phyloP scores from a whole-genome alignment of 2,113 vertebrate genomes.

The Ariopsis seemanni region DNA sequence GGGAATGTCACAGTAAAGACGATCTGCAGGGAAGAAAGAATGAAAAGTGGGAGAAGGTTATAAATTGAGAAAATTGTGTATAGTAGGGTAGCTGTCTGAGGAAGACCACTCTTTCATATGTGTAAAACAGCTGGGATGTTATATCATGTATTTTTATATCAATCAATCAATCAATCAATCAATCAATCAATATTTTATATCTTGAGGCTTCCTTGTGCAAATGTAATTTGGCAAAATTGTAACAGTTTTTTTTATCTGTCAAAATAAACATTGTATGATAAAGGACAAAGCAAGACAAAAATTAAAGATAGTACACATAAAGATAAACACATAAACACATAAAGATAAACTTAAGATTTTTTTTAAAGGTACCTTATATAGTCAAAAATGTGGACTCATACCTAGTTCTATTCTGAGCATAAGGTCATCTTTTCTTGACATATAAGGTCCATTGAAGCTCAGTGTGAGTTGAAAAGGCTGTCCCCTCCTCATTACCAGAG shows the following conservation, averaged over 20 bases:
- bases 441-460: conserved; percentile 54
- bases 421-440: conserved; percentile 54
- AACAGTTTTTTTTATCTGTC: not conserved
- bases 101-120: not conserved
- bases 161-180: too few relatives aligned
- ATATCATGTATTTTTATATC: not conserved
- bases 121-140: not conserved
- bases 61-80: not conserved
- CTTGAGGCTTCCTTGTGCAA: not conserved
- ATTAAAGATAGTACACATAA: not conserved
- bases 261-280: not conserved
- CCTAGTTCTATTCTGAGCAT: conserved; percentile 63
- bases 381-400: conserved; percentile 45
- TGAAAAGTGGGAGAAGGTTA: not conserved
- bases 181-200: not conserved
- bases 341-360: not conserved
- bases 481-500: conserved; percentile 72
- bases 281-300: not conserved
- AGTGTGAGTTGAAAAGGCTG: conserved; percentile 61
- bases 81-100: not conserved
- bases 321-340: not conserved
- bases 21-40: conserved; percentile 55
- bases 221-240: not conserved
- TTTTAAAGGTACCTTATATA: too few relatives aligned
- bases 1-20: conserved; percentile 50